Evolutionary conservation across 2,888 invertebrate species (phyloP).

Genomic region (Polyploca ridens): DNA sequence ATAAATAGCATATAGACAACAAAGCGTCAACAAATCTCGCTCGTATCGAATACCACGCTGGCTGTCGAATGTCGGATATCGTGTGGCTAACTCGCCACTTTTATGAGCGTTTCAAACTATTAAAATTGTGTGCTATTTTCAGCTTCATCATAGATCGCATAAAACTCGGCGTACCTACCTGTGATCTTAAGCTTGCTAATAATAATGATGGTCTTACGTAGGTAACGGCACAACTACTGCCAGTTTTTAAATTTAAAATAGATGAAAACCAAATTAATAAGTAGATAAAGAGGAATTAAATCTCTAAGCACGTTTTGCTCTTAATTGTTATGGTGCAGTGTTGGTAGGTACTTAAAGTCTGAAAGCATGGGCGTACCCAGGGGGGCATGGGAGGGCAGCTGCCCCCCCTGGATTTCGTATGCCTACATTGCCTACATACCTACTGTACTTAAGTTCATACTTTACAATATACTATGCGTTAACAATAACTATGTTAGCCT

Average conservation of each 20-base stretch:
- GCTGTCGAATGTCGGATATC: conserved; percentile 49
- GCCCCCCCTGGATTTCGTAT: too few species aligned
- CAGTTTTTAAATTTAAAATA: background rate
- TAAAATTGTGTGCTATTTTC: conserved; percentile 45
- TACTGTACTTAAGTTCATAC: too few species aligned
- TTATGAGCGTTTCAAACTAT: conserved; percentile 43
- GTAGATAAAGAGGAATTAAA: too few species aligned
- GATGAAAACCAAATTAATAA: too few species aligned
- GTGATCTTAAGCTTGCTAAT: background rate
- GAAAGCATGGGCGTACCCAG: too few species aligned
- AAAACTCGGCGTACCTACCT: background rate
- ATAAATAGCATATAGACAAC: conserved; percentile 78
- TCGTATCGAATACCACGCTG: conserved; percentile 41
- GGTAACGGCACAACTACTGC: background rate
- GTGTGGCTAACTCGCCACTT: conserved; percentile 29
- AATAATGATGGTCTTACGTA: background rate
- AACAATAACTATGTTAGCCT: too few species aligned
- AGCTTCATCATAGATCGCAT: conserved; percentile 18
- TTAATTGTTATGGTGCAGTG: too few species aligned
- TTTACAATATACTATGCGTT: too few species aligned
- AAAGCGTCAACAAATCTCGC: conserved; percentile 62
- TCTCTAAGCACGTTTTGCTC: background rate
- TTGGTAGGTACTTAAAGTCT: too few species aligned
- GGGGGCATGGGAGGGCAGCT: too few species aligned
- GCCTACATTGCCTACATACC: too few species aligned